These are phyloP conservation scores for Scortum barcoo DNA, from an alignment of 2,113 vertebrate genomes.

Conservation along the genomic window DNA sequence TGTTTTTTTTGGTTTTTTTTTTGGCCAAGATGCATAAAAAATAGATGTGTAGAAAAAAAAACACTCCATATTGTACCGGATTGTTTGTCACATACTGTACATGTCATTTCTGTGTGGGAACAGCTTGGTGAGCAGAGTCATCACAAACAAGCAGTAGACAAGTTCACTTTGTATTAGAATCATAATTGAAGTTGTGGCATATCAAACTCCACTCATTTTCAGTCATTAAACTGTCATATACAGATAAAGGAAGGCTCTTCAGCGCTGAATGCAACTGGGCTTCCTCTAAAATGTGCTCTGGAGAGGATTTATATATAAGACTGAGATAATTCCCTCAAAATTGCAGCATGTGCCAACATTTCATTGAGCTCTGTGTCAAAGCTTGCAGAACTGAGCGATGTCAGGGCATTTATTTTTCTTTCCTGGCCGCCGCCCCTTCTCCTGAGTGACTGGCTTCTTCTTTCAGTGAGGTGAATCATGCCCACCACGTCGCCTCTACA, in stretches of 20 bases:
- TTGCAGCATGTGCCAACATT: neutral
- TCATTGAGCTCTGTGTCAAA: neutral
- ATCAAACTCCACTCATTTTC: neutral
- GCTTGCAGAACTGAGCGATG: constrained; percentile 1
- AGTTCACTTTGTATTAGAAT: neutral
- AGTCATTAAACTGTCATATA: neutral
- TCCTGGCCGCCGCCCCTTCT: neutral
- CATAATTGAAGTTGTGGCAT: neutral
- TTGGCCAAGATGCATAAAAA: neutral
- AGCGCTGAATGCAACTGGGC: no score
- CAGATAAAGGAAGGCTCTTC: neutral
- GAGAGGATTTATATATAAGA: neutral
- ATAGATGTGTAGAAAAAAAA: neutral
- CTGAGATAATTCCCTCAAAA: neutral
- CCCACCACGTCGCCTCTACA: constrained; percentile 11
- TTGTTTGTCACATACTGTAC: neutral
- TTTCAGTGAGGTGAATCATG: constrained; percentile 34
- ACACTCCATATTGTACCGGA: neutral
- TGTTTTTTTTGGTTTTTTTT: neutral
- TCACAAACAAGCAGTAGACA: neutral
- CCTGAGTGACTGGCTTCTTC: neutral
- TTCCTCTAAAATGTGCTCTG: neutral
- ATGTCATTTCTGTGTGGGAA: no score
- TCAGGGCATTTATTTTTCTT: constrained; percentile 18
- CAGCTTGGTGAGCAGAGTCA: neutral